These are phyloP conservation scores for Parascotia fuliginaria DNA, from an alignment of 2,888 invertebrate species.

Conservation along the genomic window DNA sequence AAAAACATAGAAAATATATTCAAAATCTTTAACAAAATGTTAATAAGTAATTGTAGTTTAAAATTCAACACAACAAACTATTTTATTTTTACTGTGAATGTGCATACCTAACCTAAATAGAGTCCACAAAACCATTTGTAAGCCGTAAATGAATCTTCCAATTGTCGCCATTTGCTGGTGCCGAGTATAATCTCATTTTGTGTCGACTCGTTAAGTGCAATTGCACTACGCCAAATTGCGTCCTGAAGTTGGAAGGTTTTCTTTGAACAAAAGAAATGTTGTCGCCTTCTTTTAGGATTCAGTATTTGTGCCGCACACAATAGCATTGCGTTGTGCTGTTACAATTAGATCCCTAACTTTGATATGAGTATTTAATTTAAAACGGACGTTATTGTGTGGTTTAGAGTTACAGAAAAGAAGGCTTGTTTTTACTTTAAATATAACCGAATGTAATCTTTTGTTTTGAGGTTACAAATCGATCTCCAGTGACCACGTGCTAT, in stretches of 20 bases:
- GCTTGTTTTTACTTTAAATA: too few relatives aligned
- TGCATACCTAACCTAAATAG: conserved; percentile 28
- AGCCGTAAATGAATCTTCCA: conserved; percentile 52
- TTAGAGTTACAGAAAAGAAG: background rate
- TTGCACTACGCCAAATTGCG: conserved; percentile 50
- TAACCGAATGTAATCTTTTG: too few relatives aligned
- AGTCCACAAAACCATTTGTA: conserved; percentile 34
- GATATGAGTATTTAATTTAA: conserved; percentile 17
- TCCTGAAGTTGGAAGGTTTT: conserved; percentile 40
- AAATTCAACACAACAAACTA: too few relatives aligned
- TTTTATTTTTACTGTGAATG: background rate
- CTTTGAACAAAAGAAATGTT: conserved; percentile 43
- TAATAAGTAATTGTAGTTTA: too few relatives aligned
- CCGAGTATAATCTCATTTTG: conserved; percentile 53
- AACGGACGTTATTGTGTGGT: conserved; percentile 4
- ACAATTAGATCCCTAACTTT: conserved; percentile 31
- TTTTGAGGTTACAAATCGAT: too few relatives aligned
- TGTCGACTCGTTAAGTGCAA: conserved; percentile 56
- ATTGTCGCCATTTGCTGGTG: conserved; percentile 48
- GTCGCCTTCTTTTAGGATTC: conserved; percentile 37
- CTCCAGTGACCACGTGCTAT: too few relatives aligned
- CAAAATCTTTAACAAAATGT: too few relatives aligned
- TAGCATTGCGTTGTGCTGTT: conserved; percentile 23
- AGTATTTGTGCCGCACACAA: conserved; percentile 31
- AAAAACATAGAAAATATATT: too few relatives aligned